These are phyloP conservation scores for Venusia cambrica DNA, from an alignment of 2,888 invertebrate species.

Conservation along the genomic window DNA sequence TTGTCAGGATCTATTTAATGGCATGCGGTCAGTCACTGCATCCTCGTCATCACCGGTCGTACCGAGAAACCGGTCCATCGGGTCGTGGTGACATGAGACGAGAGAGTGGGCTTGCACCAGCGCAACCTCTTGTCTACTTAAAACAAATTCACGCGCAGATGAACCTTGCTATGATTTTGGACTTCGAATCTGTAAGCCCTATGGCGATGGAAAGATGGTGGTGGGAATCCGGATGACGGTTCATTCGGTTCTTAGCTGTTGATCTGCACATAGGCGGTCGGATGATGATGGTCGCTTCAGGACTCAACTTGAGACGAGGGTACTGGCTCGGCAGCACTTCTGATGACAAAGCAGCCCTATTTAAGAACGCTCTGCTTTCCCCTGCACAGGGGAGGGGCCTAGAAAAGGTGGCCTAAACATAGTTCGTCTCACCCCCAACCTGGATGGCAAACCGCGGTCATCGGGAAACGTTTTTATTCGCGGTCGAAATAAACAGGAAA, in stretches of 20 bases:
- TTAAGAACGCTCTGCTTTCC: slow-evolving; percentile 24
- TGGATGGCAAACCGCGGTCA: slow-evolving; percentile 22
- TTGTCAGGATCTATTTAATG: slow-evolving; percentile 2
- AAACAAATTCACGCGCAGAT: slow-evolving; percentile 25
- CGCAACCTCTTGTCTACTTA: too few species aligned
- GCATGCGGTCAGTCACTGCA: slow-evolving; percentile 1
- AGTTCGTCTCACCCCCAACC: slow-evolving; percentile 9
- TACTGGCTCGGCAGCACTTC: slow-evolving; percentile 10
- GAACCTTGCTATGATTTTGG: slow-evolving; percentile 8
- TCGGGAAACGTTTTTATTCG: slow-evolving; percentile 14
- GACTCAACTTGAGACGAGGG: slow-evolving; percentile 19
- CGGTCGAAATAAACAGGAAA: slow-evolving; percentile 14
- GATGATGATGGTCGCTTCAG: slow-evolving; percentile 28
- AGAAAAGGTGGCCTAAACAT: too few species aligned
- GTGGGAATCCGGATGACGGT: slow-evolving; percentile 18
- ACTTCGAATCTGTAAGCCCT: slow-evolving; percentile 12
- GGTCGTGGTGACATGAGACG: neutral
- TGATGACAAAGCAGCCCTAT: slow-evolving; percentile 16
- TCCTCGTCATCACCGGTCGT: slow-evolving; percentile 4
- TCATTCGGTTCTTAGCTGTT: slow-evolving; percentile 21
- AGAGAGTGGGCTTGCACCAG: slow-evolving; percentile 16
- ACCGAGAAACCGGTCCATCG: slow-evolving; percentile 5
- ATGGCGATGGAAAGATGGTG: slow-evolving; percentile 23
- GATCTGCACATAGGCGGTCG: slow-evolving; percentile 30
- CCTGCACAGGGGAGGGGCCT: slow-evolving; percentile 5